Evolutionary conservation across 2,113 vertebrate species (phyloP), one percentile per base, ranked within the genome.

Genomic region (Piaya cayana): DNA sequence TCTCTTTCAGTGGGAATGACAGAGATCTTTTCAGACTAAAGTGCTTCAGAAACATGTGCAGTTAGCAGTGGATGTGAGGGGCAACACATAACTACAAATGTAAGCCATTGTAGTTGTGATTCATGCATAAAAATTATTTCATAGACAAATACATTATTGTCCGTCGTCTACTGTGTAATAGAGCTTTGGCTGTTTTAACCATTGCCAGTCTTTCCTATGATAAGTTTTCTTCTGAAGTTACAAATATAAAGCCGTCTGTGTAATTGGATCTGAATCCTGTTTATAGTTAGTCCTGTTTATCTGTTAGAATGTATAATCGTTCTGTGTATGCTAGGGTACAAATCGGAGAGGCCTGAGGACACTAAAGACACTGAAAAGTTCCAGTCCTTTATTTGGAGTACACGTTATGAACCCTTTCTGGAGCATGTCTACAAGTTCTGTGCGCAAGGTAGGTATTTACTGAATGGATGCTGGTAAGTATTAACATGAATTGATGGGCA

Each of bases 361-460:
- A 29, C 39, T 65, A 98, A 97, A 97, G 95, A 96, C 87, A 77
- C 87, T n/a, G 70, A 90, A 19, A 82, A 96, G 78, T 95, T 96
- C 80, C 91, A 90, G 81, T 83, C 77, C 81, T 97, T 83, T 83
- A 29, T 87, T 95, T 94, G 97, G 95, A 83, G 50, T 77, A 94
- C 98, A 97, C 98, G 98, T 98, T 98, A 99, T 99, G 99, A 99
- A 99, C 98, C 98, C 99, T 96, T 99, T 99, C 97, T 99, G 99
- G 99, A 99, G 98, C 97, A 99, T 99, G 99, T 99, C 99, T 98
- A 97, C 98, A 93, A 98, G 98, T 96, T 98, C 98, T 86, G 98
- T 98, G 88, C 99, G 99, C 81, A 99, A 99, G 98, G 99, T 99
- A 97, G 55, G 49, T 86, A 53, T 9, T 5, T 69, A 36, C 67